These are phyloP conservation scores for Pyrocephalus nanus DNA, from an alignment of 2,797 vertebrate species.

Conservation along the genomic window DNA sequence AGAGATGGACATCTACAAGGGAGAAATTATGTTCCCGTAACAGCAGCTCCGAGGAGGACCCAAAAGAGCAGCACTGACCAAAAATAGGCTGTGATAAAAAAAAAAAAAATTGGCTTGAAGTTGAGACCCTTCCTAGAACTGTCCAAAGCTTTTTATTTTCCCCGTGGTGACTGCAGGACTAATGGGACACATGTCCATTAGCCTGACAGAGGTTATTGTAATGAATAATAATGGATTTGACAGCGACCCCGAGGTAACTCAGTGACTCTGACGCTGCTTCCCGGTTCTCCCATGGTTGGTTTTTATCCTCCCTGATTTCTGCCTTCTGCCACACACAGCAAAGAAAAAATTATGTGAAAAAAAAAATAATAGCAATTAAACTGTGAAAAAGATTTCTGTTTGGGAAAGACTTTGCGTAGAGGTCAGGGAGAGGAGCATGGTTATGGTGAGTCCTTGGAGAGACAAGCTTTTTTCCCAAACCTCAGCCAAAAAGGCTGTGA, in stretches of 20 bases:
- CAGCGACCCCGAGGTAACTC: constrained; percentile 13
- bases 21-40: not conserved
- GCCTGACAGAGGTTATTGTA: not conserved
- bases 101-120: not conserved
- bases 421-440: not conserved
- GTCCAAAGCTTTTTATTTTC: constrained; percentile 32
- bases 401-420: not conserved
- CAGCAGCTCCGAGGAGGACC: not conserved
- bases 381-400: not conserved
- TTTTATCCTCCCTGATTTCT: not conserved
- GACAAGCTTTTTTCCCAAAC: not conserved
- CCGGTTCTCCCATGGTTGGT: not conserved
- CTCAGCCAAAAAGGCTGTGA: not conserved
- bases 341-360: not conserved
- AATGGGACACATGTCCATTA: not conserved
- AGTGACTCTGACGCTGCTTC: not conserved
- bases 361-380: not conserved
- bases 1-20: not conserved
- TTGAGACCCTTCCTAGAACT: constrained; percentile 24
- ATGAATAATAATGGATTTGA: constrained; percentile 35
- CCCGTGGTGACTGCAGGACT: not conserved
- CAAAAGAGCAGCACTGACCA: not conserved
- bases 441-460: not conserved
- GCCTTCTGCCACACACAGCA: not conserved
- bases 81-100: not conserved